Base-by-base conservation (phyloP, 2,797 vertebrate species). In the Enteromius afrohamiltoni region DNA sequence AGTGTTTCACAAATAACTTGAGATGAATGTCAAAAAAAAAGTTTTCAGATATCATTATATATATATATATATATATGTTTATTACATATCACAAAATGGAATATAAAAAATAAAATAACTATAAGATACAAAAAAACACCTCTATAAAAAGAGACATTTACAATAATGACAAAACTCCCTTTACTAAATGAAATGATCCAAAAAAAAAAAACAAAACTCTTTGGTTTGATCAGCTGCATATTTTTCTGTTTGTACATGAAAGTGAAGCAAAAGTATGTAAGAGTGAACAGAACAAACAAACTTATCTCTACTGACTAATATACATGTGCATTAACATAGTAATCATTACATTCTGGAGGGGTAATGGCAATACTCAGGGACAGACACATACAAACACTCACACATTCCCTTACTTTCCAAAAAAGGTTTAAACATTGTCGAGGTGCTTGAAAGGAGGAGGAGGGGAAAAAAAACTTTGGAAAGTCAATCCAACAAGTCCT, bases 31-130 rank as follows among this genome's bases (percentile, higher is more conserved):
- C 14, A 83, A 58, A 83, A 68, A 23, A 51, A 85, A 34, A 84
- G 45, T 79, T 85, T 21, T 31, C 62, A 60, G 73, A 65, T n/a
- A 55, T 60, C 85, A 90, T 88, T 91, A 89, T 91, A 93, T 93
- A 94, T 91, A 40, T 40, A 37, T 37, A 37, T 37, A 40, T 91
- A 89, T 91, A 93, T 93, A 94, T 91, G 91, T 95, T 96, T 95
- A 95, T 95, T 95, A 94, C 92, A 94, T 92, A 91, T 89, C 86
- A 93, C 90, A 88, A 87, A 89, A 89, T 84, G 85, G 91, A 92
- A 93, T 95, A 95, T 94, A 95, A 96, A 96, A 96, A 96, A 95
- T 95, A 95, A 88, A 95, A 94, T 93, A 92, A 89, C 93, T 95
- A 94, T 95, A 91, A 92, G 49, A 91, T 95, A 95, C 88, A 95